These are phyloP conservation scores for Euwallacea similis DNA, from an alignment of 1,140 invertebrate species.

Conservation along the genomic window DNA sequence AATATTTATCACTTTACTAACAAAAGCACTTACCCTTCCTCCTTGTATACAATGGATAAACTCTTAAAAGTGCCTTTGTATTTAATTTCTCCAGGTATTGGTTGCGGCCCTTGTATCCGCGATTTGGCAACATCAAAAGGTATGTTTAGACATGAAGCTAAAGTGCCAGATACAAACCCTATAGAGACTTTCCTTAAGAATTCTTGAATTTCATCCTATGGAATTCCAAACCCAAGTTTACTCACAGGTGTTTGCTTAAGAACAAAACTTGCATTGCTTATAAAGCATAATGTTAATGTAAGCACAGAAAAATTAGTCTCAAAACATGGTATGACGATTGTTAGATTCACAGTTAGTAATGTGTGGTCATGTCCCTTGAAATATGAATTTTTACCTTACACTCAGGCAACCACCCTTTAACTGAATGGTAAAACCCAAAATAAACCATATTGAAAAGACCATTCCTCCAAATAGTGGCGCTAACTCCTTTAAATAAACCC, in stretches of 20 bases:
- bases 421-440: conserved; percentile 92
- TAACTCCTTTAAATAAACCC: conserved; percentile 86
- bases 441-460: conserved; percentile 91
- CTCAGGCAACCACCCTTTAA: conserved; percentile 76
- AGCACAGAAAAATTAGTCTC: not conserved
- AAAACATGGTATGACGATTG: not conserved
- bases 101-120: conserved; percentile 90
- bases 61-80: conserved; percentile 77
- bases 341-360: not conserved
- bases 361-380: not conserved
- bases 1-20: not conserved
- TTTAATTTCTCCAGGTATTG: conserved; percentile 68
- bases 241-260: too few species aligned
- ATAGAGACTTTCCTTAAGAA: conserved; percentile 73
- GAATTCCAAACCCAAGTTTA: conserved; percentile 25
- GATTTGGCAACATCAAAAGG: conserved; percentile 96
- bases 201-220: conserved; percentile 68
- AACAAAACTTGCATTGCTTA: not conserved
- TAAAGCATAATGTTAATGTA: conserved; percentile 10
- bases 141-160: conserved; percentile 87
- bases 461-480: conserved; percentile 84
- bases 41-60: conserved; percentile 74
- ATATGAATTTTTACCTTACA: conserved; percentile 57
- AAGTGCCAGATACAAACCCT: conserved; percentile 80
- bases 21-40: conserved; percentile 76